These are phyloP conservation scores for Acestrorhynchus altus DNA, from an alignment of 2,797 vertebrate species.

Conservation along the genomic window DNA sequence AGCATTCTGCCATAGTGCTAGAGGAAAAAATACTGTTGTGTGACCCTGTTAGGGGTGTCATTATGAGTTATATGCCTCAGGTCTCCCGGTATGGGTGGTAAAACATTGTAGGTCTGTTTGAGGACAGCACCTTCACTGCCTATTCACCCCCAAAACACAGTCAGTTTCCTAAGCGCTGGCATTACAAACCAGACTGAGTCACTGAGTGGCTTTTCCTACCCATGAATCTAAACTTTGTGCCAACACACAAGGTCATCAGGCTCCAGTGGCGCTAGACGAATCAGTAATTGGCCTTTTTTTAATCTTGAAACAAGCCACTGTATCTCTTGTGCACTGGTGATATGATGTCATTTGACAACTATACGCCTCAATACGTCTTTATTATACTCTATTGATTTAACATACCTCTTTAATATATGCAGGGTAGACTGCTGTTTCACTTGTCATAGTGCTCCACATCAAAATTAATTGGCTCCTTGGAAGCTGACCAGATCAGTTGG, in stretches of 20 bases:
- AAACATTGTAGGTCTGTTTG: slow-evolving; percentile 64
- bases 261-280: not conserved
- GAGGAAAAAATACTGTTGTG: slow-evolving; percentile 51
- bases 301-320: not conserved
- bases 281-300: not conserved
- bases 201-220: not conserved
- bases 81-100: slow-evolving; percentile 45
- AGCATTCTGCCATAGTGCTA: slow-evolving; percentile 43
- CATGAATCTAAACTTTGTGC: not conserved
- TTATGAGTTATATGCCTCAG: slow-evolving; percentile 62
- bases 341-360: not conserved
- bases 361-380: not conserved
- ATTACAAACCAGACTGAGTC: not conserved
- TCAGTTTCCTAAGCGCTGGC: slow-evolving; percentile 13
- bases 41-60: slow-evolving; percentile 63
- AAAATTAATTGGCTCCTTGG: slow-evolving; percentile 18
- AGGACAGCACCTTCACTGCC: slow-evolving; percentile 45
- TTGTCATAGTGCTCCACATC: slow-evolving; percentile 7
- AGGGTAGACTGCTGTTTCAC: not conserved
- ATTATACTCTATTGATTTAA: slow-evolving; percentile 2
- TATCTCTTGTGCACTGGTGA: not conserved
- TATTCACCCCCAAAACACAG: slow-evolving; percentile 43
- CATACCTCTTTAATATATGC: slow-evolving; percentile 2
- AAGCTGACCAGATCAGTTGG: not conserved
- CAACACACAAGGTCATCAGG: not conserved